These are phyloP conservation scores for Agrochola litura DNA, from an alignment of 2,888 invertebrate species.

Conservation along the genomic window DNA sequence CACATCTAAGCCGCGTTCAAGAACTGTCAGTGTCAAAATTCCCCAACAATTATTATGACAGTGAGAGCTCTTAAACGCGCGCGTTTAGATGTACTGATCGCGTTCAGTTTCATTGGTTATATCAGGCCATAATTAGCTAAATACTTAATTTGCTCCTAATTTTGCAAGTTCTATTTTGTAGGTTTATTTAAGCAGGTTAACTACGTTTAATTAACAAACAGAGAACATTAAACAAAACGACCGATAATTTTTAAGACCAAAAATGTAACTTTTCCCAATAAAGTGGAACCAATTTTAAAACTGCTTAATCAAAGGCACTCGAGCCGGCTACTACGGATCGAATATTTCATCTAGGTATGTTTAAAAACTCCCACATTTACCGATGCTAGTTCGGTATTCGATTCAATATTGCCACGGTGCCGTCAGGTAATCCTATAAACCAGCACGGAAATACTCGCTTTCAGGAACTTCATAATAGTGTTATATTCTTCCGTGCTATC, in stretches of 20 bases:
- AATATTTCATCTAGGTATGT: constrained; percentile 61
- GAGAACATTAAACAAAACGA: neutral
- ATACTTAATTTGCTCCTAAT: neutral
- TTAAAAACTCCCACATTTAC: constrained; percentile 58
- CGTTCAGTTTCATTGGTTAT: too few species aligned
- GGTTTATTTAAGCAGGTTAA: neutral
- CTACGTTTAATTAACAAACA: neutral
- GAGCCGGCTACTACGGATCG: constrained; percentile 11
- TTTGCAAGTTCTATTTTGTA: neutral
- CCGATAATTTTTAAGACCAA: constrained; percentile 21
- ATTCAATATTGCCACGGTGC: constrained; percentile 67
- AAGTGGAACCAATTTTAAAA: constrained; percentile 48
- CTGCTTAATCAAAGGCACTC: constrained; percentile 55
- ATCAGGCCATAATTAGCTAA: too few species aligned
- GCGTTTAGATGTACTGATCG: too few species aligned
- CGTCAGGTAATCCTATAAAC: constrained; percentile 73
- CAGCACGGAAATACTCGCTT: constrained; percentile 68
- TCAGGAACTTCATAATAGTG: constrained; percentile 72
- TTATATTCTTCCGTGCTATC: constrained; percentile 67
- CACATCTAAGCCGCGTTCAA: too few species aligned
- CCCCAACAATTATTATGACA: too few species aligned
- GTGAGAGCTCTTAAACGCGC: too few species aligned
- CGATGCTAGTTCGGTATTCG: constrained; percentile 47
- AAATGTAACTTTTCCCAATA: constrained; percentile 22
- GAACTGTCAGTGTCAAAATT: too few species aligned